Evolutionary conservation across 2,113 vertebrate species (phyloP).

Genomic region (Istiophorus platypterus): DNA sequence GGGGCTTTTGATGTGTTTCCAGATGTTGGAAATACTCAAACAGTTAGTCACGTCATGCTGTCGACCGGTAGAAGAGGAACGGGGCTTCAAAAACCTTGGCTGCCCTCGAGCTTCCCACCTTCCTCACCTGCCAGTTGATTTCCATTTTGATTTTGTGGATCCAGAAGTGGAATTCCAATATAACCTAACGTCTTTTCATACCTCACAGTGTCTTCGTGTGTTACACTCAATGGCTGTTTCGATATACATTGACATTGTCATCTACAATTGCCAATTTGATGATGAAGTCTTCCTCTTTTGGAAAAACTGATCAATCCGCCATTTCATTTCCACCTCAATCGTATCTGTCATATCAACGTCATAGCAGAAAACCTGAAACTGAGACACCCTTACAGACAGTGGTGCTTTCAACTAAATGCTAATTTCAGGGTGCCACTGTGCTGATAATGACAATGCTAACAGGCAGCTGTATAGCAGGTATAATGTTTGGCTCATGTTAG

Average conservation of each 20-base stretch:
- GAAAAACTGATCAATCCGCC: not conserved
- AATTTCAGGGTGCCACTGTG: not conserved
- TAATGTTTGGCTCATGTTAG: not conserved
- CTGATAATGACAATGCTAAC: not conserved
- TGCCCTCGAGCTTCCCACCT: conserved; percentile 10
- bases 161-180: not conserved
- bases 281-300: not conserved
- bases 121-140: conserved; percentile 6
- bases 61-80: not conserved
- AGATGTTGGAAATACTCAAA: not conserved
- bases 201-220: not conserved
- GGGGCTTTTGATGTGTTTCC: not conserved
- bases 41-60: not conserved
- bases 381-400: too few species aligned
- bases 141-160: conserved; percentile 2
- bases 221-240: not conserved
- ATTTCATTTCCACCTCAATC: conserved; percentile 18
- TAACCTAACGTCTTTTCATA: too few species aligned
- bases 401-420: not conserved
- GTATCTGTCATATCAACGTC: conserved; percentile 31
- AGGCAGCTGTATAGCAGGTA: not conserved
- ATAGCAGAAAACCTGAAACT: conserved; percentile 38
- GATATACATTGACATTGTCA: too few species aligned
- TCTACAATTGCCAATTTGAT: too few species aligned
- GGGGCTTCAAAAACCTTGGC: conserved; percentile 9